These are phyloP conservation scores for Paratrypauchen microcephalus DNA, from an alignment of 2,797 vertebrate genomes.

Conservation along the genomic window DNA sequence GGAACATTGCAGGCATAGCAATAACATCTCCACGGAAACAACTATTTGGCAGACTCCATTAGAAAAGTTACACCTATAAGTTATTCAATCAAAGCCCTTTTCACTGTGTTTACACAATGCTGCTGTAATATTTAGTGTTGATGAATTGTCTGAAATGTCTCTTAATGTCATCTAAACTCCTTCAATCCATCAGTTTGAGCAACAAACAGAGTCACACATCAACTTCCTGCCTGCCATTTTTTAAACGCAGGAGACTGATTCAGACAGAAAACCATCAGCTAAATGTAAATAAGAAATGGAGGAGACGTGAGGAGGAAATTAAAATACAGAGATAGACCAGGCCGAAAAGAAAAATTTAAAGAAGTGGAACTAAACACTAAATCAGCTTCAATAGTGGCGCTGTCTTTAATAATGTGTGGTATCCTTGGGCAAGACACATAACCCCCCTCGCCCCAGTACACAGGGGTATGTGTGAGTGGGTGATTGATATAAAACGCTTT, in stretches of 20 bases:
- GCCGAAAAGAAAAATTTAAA: no score
- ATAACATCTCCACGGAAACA: no score
- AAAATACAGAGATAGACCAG: no score
- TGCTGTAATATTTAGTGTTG: background rate
- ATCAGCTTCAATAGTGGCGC: no score
- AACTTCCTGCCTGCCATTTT: background rate
- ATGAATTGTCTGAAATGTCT: background rate
- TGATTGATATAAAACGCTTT: no score
- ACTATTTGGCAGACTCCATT: background rate
- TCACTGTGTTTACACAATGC: background rate
- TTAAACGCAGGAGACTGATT: background rate
- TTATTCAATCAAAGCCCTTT: background rate
- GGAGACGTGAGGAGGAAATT: background rate
- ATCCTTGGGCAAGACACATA: no score
- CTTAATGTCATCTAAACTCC: background rate
- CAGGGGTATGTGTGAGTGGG: no score
- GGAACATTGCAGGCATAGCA: no score
- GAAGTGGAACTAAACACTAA: no score
- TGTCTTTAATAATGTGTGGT: no score
- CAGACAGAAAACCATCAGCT: background rate
- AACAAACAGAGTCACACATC: background rate
- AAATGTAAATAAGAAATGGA: background rate
- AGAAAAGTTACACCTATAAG: background rate
- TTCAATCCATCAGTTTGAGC: conserved; percentile 3
- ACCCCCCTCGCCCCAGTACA: no score